These are phyloP conservation scores for Toxonevra muliebris DNA, from an alignment of 2,888 invertebrate genomes.

Conservation along the genomic window DNA sequence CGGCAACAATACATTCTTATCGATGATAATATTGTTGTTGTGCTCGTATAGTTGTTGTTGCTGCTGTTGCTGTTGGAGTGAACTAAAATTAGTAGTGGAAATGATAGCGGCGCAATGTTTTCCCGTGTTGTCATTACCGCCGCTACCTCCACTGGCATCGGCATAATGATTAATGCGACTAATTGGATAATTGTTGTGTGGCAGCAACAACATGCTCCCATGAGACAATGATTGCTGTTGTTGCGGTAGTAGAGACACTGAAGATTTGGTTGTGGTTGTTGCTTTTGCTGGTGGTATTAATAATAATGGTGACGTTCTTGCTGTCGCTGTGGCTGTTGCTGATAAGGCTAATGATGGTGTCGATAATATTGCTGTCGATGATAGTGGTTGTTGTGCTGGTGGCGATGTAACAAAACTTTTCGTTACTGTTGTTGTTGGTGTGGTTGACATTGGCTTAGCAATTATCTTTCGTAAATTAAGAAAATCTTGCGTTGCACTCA, in stretches of 20 bases:
- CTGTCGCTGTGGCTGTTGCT: background rate
- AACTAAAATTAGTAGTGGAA: too few species aligned
- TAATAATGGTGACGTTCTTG: background rate
- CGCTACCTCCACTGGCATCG: background rate
- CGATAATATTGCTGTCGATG: slow-evolving; percentile 27
- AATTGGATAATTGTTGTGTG: slow-evolving; percentile 35
- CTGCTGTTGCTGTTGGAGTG: slow-evolving; percentile 4
- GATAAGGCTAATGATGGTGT: slow-evolving; percentile 19
- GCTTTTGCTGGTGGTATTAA: slow-evolving; percentile 5
- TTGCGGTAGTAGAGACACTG: too few species aligned
- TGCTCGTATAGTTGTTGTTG: slow-evolving; percentile 9
- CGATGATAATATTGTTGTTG: slow-evolving; percentile 35
- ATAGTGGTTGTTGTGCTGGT: slow-evolving; percentile 34
- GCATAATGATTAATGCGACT: slow-evolving; percentile 32
- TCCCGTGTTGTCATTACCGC: slow-evolving; percentile 8
- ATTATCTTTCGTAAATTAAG: slow-evolving; percentile 41
- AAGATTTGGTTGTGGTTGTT: slow-evolving; percentile 15
- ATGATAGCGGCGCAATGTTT: background rate
- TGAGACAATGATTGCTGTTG: slow-evolving; percentile 1
- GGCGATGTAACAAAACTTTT: slow-evolving; percentile 19
- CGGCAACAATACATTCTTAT: slow-evolving; percentile 46
- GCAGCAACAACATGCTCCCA: background rate
- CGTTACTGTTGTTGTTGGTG: slow-evolving; percentile 3
- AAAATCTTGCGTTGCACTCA: slow-evolving; percentile 34
- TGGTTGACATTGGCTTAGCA: slow-evolving; percentile 36